Percentiles rank a stretch among this genome's conserved stretches.
Conservation (phyloP, 64 coral and sea anemone genomes). For the Montipora capricornis region DNA sequence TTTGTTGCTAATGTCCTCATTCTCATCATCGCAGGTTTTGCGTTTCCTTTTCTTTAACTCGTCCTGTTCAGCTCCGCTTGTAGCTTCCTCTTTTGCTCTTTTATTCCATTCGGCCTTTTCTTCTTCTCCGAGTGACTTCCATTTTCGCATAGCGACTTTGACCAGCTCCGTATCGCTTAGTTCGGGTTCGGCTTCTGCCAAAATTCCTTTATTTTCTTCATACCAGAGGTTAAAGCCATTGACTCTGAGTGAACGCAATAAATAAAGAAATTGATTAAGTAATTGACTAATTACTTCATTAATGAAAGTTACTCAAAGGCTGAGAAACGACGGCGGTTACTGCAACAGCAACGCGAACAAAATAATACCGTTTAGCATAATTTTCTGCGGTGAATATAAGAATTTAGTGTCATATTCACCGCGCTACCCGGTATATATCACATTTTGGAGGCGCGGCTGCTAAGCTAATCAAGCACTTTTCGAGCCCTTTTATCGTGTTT, state of each 20-base stretch:
- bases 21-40: slow-evolving; percentile 58
- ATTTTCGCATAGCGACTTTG: slow-evolving; percentile 74
- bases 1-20: slow-evolving; percentile 21
- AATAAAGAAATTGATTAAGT: neutral
- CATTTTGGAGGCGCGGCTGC: too few relatives aligned
- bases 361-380: too few relatives aligned
- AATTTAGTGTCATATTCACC: too few relatives aligned
- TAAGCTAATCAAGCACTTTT: too few relatives aligned
- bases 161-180: slow-evolving; percentile 61
- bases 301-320: too few relatives aligned
- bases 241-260: slow-evolving; percentile 29
- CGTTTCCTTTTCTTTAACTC: slow-evolving; percentile 73
- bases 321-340: too few relatives aligned
- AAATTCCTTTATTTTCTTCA: slow-evolving; percentile 49
- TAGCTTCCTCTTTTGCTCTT: slow-evolving; percentile 37
- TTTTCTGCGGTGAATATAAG: too few relatives aligned
- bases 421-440: too few relatives aligned
- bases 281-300: too few relatives aligned
- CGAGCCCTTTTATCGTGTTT: too few relatives aligned
- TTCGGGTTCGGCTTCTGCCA: slow-evolving; percentile 73
- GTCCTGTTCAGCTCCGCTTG: slow-evolving; percentile 33
- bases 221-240: slow-evolving; percentile 92
- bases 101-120: slow-evolving; percentile 86
- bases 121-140: slow-evolving; percentile 64
- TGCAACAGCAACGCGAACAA: too few relatives aligned